Conservation (phyloP, 2,797 vertebrate species). For the Okamejei kenojei region DNA sequence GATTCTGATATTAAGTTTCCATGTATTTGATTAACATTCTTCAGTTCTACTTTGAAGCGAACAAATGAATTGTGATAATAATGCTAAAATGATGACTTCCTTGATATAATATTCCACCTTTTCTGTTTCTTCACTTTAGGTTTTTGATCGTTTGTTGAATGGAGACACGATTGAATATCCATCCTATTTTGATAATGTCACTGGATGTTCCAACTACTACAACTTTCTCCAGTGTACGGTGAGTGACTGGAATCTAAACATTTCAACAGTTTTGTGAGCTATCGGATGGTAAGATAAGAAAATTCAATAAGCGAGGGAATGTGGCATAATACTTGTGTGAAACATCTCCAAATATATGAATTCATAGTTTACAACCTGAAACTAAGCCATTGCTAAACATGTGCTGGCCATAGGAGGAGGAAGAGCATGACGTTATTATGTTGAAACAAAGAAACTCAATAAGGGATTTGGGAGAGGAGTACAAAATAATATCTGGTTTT, state of each 20-base stretch:
- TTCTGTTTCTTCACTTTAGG: slow-evolving; percentile 49
- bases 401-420: background rate
- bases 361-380: background rate
- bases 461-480: too few species aligned
- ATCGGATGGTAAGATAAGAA: background rate
- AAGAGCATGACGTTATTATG: background rate
- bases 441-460: too few species aligned
- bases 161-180: slow-evolving; percentile 59
- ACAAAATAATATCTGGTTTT: too few species aligned
- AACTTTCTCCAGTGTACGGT: slow-evolving; percentile 71
- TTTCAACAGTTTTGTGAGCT: background rate
- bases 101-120: background rate
- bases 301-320: background rate
- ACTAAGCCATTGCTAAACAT: background rate
- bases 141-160: slow-evolving; percentile 67
- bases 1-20: background rate
- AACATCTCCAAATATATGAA: background rate
- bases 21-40: background rate
- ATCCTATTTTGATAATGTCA: slow-evolving; percentile 69
- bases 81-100: background rate
- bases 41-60: background rate
- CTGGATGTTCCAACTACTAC: slow-evolving; percentile 73
- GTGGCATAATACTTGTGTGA: background rate
- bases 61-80: background rate
- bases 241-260: slow-evolving; percentile 37